These are phyloP conservation scores for Thaleichthys pacificus DNA, from an alignment of 2,797 vertebrate genomes.

Conservation along the genomic window DNA sequence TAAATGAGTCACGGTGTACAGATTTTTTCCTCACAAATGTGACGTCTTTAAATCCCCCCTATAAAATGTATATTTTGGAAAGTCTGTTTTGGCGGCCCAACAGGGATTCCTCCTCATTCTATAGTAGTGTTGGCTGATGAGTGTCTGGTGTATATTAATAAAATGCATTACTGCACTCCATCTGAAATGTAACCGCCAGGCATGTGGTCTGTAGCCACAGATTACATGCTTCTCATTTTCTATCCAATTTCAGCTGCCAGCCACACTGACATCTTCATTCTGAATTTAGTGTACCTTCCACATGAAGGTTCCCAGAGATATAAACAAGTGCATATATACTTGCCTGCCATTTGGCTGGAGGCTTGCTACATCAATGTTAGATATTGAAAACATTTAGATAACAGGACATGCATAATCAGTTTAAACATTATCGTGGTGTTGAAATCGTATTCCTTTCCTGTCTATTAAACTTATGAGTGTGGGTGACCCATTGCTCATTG, in stretches of 20 bases:
- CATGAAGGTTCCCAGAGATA: not conserved
- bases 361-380: not conserved
- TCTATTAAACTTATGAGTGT: not conserved
- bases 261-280: constrained; percentile 9
- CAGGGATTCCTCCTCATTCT: not conserved
- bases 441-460: not conserved
- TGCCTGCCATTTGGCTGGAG: not conserved
- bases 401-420: too few relatives aligned
- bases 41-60: not conserved
- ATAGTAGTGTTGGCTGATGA: not conserved
- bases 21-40: not conserved
- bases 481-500: not conserved
- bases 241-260: constrained; percentile 6
- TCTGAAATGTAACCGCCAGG: not conserved
- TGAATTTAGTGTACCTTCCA: not conserved
- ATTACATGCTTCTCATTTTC: constrained; percentile 16
- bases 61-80: not conserved
- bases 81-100: not conserved
- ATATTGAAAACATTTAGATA: too few relatives aligned
- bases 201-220: constrained; percentile 6
- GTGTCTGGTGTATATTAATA: constrained; percentile 11
- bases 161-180: not conserved
- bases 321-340: not conserved
- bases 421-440: too few relatives aligned
- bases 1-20: not conserved